Conservation (phyloP, 1,140 invertebrate genomes). For the Drosophila subobscura region DNA sequence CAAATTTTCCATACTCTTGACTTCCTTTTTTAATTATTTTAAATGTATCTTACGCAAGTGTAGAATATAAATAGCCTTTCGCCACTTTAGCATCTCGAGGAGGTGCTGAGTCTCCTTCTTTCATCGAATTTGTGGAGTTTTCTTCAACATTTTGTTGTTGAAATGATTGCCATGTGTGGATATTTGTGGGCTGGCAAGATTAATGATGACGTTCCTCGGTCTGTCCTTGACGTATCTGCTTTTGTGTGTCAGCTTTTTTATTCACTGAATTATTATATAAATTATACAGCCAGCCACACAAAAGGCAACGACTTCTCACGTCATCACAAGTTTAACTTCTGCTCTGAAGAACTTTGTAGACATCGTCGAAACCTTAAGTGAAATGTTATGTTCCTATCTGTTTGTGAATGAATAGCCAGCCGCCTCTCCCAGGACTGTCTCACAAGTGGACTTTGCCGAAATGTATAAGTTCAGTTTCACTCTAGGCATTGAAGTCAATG, state of each 20-base stretch:
- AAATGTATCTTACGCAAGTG: conserved; percentile 12
- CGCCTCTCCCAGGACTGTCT: background rate
- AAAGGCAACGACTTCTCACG: conserved; percentile 12
- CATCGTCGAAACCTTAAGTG: conserved; percentile 27
- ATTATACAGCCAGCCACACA: conserved; percentile 56
- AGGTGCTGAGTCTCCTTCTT: background rate
- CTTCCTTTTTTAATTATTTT: conserved; percentile 39
- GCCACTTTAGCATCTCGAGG: conserved; percentile 18
- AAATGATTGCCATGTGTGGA: conserved; percentile 24
- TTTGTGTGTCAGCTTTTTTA: conserved; percentile 15
- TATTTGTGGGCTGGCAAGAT: conserved; percentile 44
- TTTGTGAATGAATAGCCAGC: conserved; percentile 21
- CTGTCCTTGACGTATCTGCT: conserved; percentile 20
- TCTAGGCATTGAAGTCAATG: background rate
- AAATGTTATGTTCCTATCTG: conserved; percentile 24
- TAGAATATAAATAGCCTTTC: conserved; percentile 34
- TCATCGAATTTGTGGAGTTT: background rate
- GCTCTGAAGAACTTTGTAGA: background rate
- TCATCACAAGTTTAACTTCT: conserved; percentile 22
- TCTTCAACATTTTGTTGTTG: conserved; percentile 3
- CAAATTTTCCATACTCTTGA: background rate
- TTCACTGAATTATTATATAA: conserved; percentile 64
- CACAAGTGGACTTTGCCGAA: conserved; percentile 6
- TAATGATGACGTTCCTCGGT: conserved; percentile 54
- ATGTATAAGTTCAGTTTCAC: conserved; percentile 5